Conservation (phyloP, 1,140 invertebrate species). For the Eriosoma lanigerum region DNA sequence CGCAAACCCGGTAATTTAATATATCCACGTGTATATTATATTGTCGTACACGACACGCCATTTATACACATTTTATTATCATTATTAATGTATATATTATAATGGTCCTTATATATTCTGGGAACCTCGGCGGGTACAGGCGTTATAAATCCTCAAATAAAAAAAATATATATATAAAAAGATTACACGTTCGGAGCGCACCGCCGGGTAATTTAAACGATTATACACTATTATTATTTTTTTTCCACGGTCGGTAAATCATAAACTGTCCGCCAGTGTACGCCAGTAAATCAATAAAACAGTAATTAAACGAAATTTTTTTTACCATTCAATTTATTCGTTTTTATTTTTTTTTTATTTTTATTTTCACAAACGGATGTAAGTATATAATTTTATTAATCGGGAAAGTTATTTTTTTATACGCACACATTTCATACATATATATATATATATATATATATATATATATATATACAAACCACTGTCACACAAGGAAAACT, state of each 20-base stretch:
- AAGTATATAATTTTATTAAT: constrained; percentile 23
- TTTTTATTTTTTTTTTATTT: constrained; percentile 26
- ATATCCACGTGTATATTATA: neutral
- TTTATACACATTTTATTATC: neutral
- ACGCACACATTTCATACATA: too few species aligned
- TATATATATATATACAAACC: neutral
- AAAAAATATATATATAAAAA: constrained; percentile 17
- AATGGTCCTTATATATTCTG: constrained; percentile 26
- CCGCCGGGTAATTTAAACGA: constrained; percentile 51
- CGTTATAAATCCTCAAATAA: constrained; percentile 48
- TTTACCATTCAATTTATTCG: constrained; percentile 44
- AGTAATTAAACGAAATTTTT: constrained; percentile 46
- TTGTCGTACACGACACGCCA: neutral
- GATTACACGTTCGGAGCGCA: constrained; percentile 43
- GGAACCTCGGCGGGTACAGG: constrained; percentile 16
- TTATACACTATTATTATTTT: constrained; percentile 36
- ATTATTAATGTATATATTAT: constrained; percentile 20
- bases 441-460: too few species aligned
- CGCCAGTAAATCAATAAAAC: constrained; percentile 47
- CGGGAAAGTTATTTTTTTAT: constrained; percentile 24
- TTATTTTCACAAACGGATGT: neutral
- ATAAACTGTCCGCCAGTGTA: constrained; percentile 37
- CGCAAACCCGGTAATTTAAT: constrained; percentile 41
- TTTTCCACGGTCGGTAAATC: constrained; percentile 43
- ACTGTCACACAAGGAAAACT: constrained; percentile 7